Base-by-base conservation (phyloP, 2,113 vertebrate species). In the Sinocyclocheilus grahami region DNA sequence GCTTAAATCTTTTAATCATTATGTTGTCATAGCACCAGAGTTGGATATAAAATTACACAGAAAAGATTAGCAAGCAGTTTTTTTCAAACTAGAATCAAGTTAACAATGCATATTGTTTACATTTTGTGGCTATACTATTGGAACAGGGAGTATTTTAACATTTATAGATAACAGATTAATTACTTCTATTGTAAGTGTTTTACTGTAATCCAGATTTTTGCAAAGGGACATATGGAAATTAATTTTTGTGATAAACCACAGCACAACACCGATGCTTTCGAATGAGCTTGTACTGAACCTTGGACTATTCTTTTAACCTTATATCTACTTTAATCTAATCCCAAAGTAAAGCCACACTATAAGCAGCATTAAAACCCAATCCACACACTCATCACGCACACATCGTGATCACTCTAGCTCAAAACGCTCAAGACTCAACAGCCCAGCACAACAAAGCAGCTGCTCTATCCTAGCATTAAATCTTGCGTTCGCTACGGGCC, bases 351-450 rank as follows among this genome's bases (percentile, higher is more conserved):
- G 53, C 78, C 37, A 63, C 67, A 30, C 37, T 62, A 42, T 6
- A 78, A 85, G 84, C 62, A 79, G 63, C 18, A 65, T 58, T 67
- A 78, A 62, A 62, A n/a, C 16, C 33, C 55, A 80, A 80, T 65
- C 78, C 60, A 81, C 60, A 78, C 39, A 24, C 75, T 78, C 42
- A 82, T 58, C 20, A 75, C 63, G 42, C 48, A 69, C 78, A 65
- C 33, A 7, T 24, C 22, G 72, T 76, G 72, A 76, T 76, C 11
- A 55, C 53, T 78, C 48, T 22, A 58, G 51, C 75, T 55, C 48
- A 79, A 75, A 76, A 42, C 10, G 83, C 27, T 42, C 77, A 46
- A 33, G 39, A 46, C 30, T 39, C 16, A 65, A 75, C 69, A 77
- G 53, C 58, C 51, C 62, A 71, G 39, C 39, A 39, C 42, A 58